Base-by-base conservation (phyloP, 2,797 vertebrate species). In the Protonibea diacanthus region DNA sequence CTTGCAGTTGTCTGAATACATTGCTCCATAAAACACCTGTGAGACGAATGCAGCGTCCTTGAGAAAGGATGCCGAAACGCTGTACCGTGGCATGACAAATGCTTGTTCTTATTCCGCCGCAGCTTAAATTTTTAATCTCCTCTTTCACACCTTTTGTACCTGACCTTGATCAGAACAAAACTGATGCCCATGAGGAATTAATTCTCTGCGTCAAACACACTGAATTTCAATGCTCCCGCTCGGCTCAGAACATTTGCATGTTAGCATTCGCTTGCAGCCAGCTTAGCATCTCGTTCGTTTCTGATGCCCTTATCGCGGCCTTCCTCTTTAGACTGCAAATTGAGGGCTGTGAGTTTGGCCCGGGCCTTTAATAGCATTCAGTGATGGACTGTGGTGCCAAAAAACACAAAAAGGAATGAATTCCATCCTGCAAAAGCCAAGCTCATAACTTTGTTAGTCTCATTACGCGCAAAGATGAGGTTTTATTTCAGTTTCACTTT, bases 161-260 rank as follows among this genome's bases (percentile, higher is more conserved):
- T 76, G 71, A 81, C 84, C 82, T 86, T 89, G 75, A 75, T 83
- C 71, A 38, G 53, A 82, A 84, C 78, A 81, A 78, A 79, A 83
- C 71, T 5, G 44, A 80, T 78, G 67, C 17, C 77, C 74, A 56
- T 23, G 51, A 82, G 77, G 60, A 68, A 44, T 66, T 57, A 65
- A 81, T 74, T 84, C 62, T 67, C 13, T 1, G 47, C 59, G 25
- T 68, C 74, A 69, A 76, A 78, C 17, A 0, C 20, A 0, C 71
- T 81, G 84, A 83, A 86, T 84, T 64, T 85, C 61, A 80, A 88
- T 70, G 71, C 75, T 79, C 52, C 59, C 27, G 13, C 55, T 73
- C 12, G 29, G 49, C 79, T 76, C 75, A 18, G 71, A 84, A 80
- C 81, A 85, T 86, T 82, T 82, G 82, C 72, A 75, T 80, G 81